Base-by-base conservation (phyloP, 2,113 vertebrate species). In the Hippocampus mohnikei region DNA sequence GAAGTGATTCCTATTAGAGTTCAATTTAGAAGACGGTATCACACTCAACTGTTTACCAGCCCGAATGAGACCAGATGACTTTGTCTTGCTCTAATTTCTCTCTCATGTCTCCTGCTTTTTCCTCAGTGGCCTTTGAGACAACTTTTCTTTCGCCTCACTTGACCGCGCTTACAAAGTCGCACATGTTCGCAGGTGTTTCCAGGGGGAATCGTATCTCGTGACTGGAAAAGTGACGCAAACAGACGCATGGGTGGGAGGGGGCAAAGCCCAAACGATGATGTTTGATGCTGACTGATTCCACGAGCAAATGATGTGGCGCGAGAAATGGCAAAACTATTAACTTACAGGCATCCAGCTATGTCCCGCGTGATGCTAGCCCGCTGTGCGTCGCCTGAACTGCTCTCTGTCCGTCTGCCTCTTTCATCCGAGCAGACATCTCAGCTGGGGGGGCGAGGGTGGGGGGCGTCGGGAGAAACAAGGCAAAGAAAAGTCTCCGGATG, bases 1-100 rank as follows among this genome's bases (percentile, higher is more conserved):
- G 37, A 85, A 79, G 84, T 66, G 77, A 48, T 71, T 75, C 66
- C 81, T 84, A 88, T 88, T 88, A 88, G 87, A 70, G 72, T 77
- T 74, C 87, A 69, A 90, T 92, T 88, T 85, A 79, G 87, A 86
- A 83, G 41, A 46, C 63, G 48, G 81, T 84, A 73, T 85, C 76
- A 83, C 84, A 79, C 83, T 73, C 72, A 69, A 61, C 75, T 82
- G 83, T 88, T 90, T 90, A 90, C 83, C 50, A 75, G 69, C 76
- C 72, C 83, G 87, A 88, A 87, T 82, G 81, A 85, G 72, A 86
- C 70, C 74, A 82, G 79, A 77, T 87, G 74, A 68, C 73, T 82
- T 84, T 76, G 72, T 76, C 79, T 75, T 62, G 46, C 70, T 63
- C 79, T 86, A 75, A 79, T 82, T 76, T 80, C 63, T 81, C 75